Percentiles rank a stretch among this genome's conserved stretches.
Evolutionary conservation across 2,888 invertebrate genomes (phyloP).

Genomic region (Synergus japonicus): DNA sequence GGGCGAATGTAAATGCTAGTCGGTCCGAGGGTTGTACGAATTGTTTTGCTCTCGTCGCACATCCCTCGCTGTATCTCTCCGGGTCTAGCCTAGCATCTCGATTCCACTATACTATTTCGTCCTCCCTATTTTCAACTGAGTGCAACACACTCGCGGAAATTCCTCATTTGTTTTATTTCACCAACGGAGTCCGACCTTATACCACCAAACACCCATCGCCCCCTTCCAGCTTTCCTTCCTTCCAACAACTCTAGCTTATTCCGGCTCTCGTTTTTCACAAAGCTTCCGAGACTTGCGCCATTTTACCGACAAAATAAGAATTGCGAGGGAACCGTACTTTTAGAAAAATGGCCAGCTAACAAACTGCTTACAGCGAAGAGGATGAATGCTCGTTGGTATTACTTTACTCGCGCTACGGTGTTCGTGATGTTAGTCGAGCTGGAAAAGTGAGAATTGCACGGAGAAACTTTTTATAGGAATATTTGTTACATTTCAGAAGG

Average conservation of each 20-base stretch:
- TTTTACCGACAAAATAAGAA: constrained; percentile 47
- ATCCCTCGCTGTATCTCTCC: neutral
- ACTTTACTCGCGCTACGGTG: constrained; percentile 44
- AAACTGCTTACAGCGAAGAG: constrained; percentile 61
- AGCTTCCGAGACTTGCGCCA: constrained; percentile 1
- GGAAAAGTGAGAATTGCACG: neutral
- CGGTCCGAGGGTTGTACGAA: constrained; percentile 49
- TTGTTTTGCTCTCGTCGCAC: constrained; percentile 52
- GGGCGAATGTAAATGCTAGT: constrained; percentile 64
- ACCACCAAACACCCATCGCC: neutral
- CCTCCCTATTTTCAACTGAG: neutral
- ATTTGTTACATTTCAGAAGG: too few species aligned
- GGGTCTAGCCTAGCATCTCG: neutral
- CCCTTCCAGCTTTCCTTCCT: neutral
- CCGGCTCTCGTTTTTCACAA: constrained; percentile 45
- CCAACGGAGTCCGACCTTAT: constrained; percentile 40
- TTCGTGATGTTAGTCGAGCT: constrained; percentile 46
- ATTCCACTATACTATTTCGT: constrained; percentile 31
- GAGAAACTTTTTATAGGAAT: too few species aligned
- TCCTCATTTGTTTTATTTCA: constrained; percentile 64
- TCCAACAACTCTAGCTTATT: constrained; percentile 16
- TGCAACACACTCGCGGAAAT: constrained; percentile 59
- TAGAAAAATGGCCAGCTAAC: constrained; percentile 63
- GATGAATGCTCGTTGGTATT: constrained; percentile 61
- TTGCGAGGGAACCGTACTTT: constrained; percentile 48